Conservation (phyloP, 2,888 invertebrate genomes). For the Dynastes maya region DNA sequence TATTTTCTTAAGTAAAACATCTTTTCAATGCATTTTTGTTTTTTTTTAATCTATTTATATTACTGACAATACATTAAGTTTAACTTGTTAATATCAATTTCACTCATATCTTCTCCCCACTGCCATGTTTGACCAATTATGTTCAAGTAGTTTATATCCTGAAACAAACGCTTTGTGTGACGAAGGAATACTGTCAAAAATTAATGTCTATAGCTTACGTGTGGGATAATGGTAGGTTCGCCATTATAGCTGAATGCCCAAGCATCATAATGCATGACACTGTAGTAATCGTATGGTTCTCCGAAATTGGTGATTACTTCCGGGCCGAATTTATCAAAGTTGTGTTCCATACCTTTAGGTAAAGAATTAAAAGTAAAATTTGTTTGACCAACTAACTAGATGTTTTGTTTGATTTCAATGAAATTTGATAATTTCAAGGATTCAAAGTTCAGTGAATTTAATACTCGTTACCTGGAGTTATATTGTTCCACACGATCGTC, state of each 20-base stretch:
- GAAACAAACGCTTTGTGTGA: not conserved
- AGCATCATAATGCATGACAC: slow-evolving; percentile 83
- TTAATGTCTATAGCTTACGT: slow-evolving; percentile 9
- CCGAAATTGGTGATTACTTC: slow-evolving; percentile 78
- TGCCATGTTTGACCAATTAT: slow-evolving; percentile 15
- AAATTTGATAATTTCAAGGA: too few relatives aligned
- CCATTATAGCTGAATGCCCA: slow-evolving; percentile 80
- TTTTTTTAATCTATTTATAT: not conserved
- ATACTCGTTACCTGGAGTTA: slow-evolving; percentile 63
- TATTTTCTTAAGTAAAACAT: too few relatives aligned
- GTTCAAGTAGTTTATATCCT: slow-evolving; percentile 14
- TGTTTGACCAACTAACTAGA: too few relatives aligned
- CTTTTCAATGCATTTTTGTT: not conserved
- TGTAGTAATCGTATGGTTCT: slow-evolving; percentile 79
- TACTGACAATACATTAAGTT: slow-evolving; percentile 40
- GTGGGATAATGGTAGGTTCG: slow-evolving; percentile 74
- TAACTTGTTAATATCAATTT: slow-evolving; percentile 42
- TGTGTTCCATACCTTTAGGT: slow-evolving; percentile 67
- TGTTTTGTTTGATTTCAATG: too few relatives aligned
- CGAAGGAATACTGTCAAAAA: not conserved
- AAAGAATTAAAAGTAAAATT: not conserved
- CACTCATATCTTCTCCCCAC: slow-evolving; percentile 29
- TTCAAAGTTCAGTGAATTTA: too few relatives aligned
- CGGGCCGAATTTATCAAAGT: slow-evolving; percentile 78
- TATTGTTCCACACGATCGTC: slow-evolving; percentile 82